These are phyloP conservation scores for Phrixothrix hirtus DNA, from an alignment of 2,888 invertebrate genomes.

Conservation along the genomic window DNA sequence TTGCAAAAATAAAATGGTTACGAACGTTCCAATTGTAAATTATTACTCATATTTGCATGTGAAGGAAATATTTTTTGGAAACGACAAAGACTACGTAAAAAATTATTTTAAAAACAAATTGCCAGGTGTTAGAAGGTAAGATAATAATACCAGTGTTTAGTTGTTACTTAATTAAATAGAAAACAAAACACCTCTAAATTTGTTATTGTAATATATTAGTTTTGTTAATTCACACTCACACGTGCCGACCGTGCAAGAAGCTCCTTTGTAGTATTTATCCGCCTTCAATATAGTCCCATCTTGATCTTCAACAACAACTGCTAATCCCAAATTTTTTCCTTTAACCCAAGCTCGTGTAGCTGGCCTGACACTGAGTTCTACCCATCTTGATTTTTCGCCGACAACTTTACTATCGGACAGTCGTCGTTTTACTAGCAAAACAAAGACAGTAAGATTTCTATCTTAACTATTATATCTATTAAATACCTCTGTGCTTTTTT, in stretches of 20 bases:
- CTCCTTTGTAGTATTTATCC: conserved; percentile 58
- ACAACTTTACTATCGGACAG: conserved; percentile 59
- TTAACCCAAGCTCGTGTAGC: conserved; percentile 55
- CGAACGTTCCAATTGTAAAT: too few relatives aligned
- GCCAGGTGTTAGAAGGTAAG: too few relatives aligned
- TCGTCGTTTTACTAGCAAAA: conserved; percentile 58
- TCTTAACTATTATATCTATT: not conserved
- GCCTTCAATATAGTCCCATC: conserved; percentile 60
- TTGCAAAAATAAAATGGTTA: too few relatives aligned
- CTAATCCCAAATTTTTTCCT: conserved; percentile 56
- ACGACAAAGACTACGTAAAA: too few relatives aligned
- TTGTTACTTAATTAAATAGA: too few relatives aligned
- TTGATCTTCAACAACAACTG: conserved; percentile 65
- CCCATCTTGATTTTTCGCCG: conserved; percentile 51
- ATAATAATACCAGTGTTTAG: too few relatives aligned
- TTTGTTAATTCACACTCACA: conserved; percentile 51
- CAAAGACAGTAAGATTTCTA: too few relatives aligned
- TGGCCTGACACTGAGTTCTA: conserved; percentile 58
- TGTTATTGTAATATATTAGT: conserved; percentile 21
- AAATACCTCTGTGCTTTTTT: conserved; percentile 61
- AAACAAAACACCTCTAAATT: too few relatives aligned
- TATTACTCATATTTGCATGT: too few relatives aligned
- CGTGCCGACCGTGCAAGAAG: conserved; percentile 57
- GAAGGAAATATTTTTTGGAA: too few relatives aligned
- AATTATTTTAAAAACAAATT: too few relatives aligned